Percentiles rank a stretch among this genome's conserved stretches.
These are phyloP conservation scores for Rhyzopertha dominica DNA, from an alignment of 1,140 invertebrate species.

Conservation along the genomic window DNA sequence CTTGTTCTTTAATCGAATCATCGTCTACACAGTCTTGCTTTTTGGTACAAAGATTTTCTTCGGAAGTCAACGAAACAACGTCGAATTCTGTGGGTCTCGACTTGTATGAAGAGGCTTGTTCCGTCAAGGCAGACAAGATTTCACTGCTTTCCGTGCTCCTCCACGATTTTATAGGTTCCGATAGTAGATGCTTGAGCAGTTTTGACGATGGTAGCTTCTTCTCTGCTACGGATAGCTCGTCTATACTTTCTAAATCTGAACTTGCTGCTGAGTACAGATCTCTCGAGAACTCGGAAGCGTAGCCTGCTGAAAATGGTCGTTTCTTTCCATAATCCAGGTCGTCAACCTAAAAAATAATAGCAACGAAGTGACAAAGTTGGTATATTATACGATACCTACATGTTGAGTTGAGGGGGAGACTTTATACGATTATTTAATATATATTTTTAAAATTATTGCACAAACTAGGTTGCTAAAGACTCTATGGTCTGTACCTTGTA, in stretches of 20 bases:
- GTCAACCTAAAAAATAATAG: slow-evolving; percentile 15
- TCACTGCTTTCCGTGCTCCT: slow-evolving; percentile 17
- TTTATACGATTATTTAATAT: neutral
- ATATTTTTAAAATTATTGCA: neutral
- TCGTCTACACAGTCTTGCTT: slow-evolving; percentile 11
- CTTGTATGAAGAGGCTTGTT: slow-evolving; percentile 15
- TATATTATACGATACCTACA: neutral
- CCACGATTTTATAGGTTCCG: slow-evolving; percentile 33
- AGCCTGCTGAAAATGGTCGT: slow-evolving; percentile 32
- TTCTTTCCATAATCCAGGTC: slow-evolving; percentile 9
- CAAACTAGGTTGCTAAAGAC: neutral
- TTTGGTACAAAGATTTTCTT: slow-evolving; percentile 12
- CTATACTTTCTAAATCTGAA: slow-evolving; percentile 1
- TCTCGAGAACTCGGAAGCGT: slow-evolving; percentile 14
- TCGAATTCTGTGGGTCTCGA: slow-evolving; percentile 16
- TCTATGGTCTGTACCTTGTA: slow-evolving; percentile 16
- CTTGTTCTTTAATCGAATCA: neutral
- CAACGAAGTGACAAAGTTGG: neutral
- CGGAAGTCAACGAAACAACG: slow-evolving; percentile 16
- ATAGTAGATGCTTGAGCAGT: slow-evolving; percentile 29
- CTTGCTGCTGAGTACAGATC: slow-evolving; percentile 1
- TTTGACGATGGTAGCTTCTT: slow-evolving; percentile 28
- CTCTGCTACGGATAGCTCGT: slow-evolving; percentile 19
- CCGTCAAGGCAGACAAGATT: slow-evolving; percentile 9
- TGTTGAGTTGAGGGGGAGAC: neutral